These are phyloP conservation scores for Agrotis ipsilon DNA, from an alignment of 2,888 invertebrate genomes.

Conservation along the genomic window DNA sequence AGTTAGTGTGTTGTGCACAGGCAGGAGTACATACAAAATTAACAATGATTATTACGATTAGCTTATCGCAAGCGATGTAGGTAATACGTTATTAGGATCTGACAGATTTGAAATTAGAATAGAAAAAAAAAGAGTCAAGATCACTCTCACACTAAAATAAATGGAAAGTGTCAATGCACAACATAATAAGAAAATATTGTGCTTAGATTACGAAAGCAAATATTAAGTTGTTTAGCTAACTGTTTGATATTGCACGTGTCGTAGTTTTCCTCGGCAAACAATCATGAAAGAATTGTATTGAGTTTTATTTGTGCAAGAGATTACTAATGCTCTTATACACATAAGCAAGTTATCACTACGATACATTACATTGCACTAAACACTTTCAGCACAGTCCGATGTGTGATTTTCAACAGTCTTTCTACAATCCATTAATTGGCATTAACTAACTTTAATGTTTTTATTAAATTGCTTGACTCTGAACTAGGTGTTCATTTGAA, in stretches of 20 bases:
- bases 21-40: conserved; percentile 27
- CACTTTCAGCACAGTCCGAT: background rate
- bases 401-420: background rate
- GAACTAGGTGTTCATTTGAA: background rate
- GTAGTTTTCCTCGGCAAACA: conserved; percentile 50
- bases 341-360: no score
- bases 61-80: conserved; percentile 40
- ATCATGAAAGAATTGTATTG: conserved; percentile 22
- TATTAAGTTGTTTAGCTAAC: conserved; percentile 47
- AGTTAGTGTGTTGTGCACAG: conserved; percentile 41
- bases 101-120: conserved; percentile 7
- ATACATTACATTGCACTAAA: no score
- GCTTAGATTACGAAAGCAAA: conserved; percentile 54
- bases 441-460: background rate
- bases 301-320: conserved; percentile 26
- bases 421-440: background rate
- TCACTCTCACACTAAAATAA: conserved; percentile 18
- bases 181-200: conserved; percentile 34
- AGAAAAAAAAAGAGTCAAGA: conserved; percentile 16
- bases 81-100: background rate
- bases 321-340: conserved; percentile 11
- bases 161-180: conserved; percentile 14
- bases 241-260: conserved; percentile 46
- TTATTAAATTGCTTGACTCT: no score
- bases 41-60: conserved; percentile 36